Evolutionary conservation across 2,113 vertebrate genomes (phyloP), one percentile per base, ranked within the genome.

Genomic region (Daphoenositta chrysoptera): DNA sequence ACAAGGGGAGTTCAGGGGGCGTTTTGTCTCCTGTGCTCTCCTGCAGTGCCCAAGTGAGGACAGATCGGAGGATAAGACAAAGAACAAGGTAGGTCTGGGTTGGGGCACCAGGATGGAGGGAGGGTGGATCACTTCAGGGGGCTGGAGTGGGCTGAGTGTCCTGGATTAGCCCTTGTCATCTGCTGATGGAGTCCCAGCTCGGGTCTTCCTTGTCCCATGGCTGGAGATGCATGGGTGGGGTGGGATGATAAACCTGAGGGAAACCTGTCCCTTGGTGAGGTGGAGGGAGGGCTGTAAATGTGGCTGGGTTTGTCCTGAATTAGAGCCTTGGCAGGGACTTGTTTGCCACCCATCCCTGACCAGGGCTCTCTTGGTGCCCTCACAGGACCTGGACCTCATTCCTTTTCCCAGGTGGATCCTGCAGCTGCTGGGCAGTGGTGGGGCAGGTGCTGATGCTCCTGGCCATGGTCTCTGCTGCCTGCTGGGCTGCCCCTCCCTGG

Each of bases 1-100:
- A 31, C 0, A 2, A 63, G 42, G 23, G 15, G 35, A 45, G 2
- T 53, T 88, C 44, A 64, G 26, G 42, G 12, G 2, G 0, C n/a
- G 4, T 95, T 70, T 35, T 63, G 23, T 77, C 39, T 92, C 39
- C 53, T 21, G 1, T 86, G 24, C 21, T 92, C 78, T 95, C 61
- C 44, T 57, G 42, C 92, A 97, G 97, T 97, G 73, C 97, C 95
- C 28, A 68, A 97, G 61, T 97, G 92, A 97, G 33, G 78, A 87
- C 30, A 50, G 27, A 30, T 15, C 0, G 0, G 39, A 89, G 40
- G 58, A 17, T 40, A 48, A 73, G 68, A 70, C 0, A 23, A 93
- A 93, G 90, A 94, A 11, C 23, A 45, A 97, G 93, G 94, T 96
- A 85, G 47, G 95, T 93, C 44, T 57, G 53, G 35, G 11, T 1